Evolutionary conservation across 2,888 invertebrate genomes (phyloP), one percentile per base, ranked within the genome.

Genomic region (Diaprepes abbreviatus): DNA sequence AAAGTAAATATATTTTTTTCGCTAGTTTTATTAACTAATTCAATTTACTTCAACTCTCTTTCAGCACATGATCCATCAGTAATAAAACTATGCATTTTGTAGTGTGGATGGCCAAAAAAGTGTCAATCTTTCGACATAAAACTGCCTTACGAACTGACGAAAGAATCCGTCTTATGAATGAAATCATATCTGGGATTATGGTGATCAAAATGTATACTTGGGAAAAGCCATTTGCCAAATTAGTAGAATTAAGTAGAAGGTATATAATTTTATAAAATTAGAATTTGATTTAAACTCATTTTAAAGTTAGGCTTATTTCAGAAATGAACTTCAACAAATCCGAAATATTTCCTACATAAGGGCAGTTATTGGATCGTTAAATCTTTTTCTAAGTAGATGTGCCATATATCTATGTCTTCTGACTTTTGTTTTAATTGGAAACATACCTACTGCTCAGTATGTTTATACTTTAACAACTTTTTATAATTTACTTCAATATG

Each of bases 341-440:
- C 85, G 87, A 74, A 83, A 86, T 24, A 89, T 89, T 5, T 89
- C 91, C 0, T 89, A 89, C 83, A 86, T 90, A 68, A 86, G 88
- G 77, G 90, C 89, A 0, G 88, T 90, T 75, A 89, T 89, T 9
- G 85, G 88, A 17, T 89, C 90, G 0, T 80, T 88, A 70, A 81
- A 88, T 78, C 91, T 95, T 45, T 95, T 94, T 80, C 92, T 94
- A 0, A 92, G 94, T 77, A 90, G 96, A 73, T 88, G 94, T 45
- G 92, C 95, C 0, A 86, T 95, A n/a, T 94, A 92, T 80, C 88
- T 93, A 59, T 93, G 94, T 1, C 88, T 96, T 55, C 85, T 93
- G 28, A 88, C 91, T 0, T 94, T 91, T 78, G 91, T 92, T 7
- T 84, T 94, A 0, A 83, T 89, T 72, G 92, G 91, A 17, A 78